Base-by-base conservation (phyloP, 2,888 invertebrate genomes). In the Penaeus monodon region DNA sequence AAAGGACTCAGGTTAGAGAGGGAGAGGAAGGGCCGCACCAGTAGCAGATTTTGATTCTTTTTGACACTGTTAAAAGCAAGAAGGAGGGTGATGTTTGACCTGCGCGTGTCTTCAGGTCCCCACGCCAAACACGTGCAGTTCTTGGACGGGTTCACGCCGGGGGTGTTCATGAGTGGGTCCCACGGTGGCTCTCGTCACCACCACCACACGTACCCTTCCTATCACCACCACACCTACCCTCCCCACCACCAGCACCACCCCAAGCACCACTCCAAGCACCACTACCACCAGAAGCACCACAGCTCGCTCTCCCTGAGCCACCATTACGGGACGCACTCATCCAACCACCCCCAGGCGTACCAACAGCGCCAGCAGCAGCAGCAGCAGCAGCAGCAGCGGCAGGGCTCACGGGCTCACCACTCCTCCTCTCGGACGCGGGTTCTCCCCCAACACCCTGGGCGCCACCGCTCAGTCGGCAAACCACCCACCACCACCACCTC, bases 71-170 rank as follows among this genome's bases (percentile, higher is more conserved):
- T 70, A 27, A 70, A 70, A 70, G 70, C 24, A 29, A 57, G 70
- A 70, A 70, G 33, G 27, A 29, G 27, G 24, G 68, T 84, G 84
- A 77, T 66, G 64, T 81, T 81, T 81, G 79, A 79, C 85, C 85
- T 68, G 86, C 81, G 86, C 86, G 85, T 81, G 81, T 81, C 86
- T 86, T 27, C 86, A 86, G 86, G 86, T 86, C 86, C 81, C 76
- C 81, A 86, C 68, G 86, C 64, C 44, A 86, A 86, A 77, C 86
- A 81, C 76, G 86, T 86, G 81, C 81, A 86, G 81, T 86, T 86
- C 86, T 24, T 86, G 86, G 86, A 86, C 66, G 86, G 86, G 38
- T 44, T 81, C 81, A 65, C 81, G 65, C 77, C 68, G 33, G 77
- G 81, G 49, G 77, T 49, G 85, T 65, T 33, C 77, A 49, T 77